Evolutionary conservation across 1,140 invertebrate genomes (phyloP).

Genomic region (Monomorium pharaonis): DNA sequence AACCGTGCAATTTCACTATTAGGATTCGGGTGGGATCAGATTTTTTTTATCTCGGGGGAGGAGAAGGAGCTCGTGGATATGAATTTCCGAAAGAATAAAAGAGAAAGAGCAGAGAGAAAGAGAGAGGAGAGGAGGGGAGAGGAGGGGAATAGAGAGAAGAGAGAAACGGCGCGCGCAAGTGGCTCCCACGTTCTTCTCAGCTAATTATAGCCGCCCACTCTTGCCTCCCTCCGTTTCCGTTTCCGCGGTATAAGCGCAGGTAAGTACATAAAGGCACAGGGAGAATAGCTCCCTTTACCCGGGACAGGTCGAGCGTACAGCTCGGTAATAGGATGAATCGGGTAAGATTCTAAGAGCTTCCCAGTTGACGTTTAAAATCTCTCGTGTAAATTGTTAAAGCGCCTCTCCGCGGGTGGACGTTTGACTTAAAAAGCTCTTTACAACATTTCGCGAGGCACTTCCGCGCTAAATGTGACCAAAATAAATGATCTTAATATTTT

Average conservation of each 20-base stretch:
- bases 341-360: constrained; percentile 61
- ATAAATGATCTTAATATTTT: not conserved
- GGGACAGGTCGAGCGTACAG: constrained; percentile 62
- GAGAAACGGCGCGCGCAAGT: constrained; percentile 29
- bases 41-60: constrained; percentile 37
- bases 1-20: constrained; percentile 4
- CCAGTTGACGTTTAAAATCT: constrained; percentile 60
- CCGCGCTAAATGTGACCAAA: not conserved
- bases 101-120: not conserved
- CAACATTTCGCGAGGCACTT: constrained; percentile 9
- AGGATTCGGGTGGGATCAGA: constrained; percentile 13
- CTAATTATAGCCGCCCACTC: constrained; percentile 63
- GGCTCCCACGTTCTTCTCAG: constrained; percentile 3
- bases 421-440: constrained; percentile 19
- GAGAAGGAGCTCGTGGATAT: not conserved
- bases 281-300: constrained; percentile 57
- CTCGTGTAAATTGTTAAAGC: constrained; percentile 54
- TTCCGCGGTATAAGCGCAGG: constrained; percentile 46
- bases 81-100: not conserved
- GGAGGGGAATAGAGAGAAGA: not conserved
- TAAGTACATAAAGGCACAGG: constrained; percentile 57
- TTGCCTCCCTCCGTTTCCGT: constrained; percentile 46
- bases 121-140: not conserved
- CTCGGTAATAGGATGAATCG: constrained; percentile 68
- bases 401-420: constrained; percentile 24